Conservation (phyloP, 2,797 vertebrate species). For the Coregonus sp. region DNA sequence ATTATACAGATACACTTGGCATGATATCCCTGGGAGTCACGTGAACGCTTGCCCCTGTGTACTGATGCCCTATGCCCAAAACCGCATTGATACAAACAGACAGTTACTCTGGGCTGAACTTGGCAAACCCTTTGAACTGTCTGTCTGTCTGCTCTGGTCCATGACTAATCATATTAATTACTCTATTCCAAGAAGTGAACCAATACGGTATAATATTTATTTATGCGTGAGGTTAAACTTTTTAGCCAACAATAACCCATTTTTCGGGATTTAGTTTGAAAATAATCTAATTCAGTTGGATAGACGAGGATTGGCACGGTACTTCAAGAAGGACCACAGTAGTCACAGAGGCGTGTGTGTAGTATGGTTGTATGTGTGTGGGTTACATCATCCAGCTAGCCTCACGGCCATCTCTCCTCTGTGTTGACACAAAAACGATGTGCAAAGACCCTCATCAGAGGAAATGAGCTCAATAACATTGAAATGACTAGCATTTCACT, state of each 20-base stretch:
- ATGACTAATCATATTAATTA: background rate
- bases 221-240: background rate
- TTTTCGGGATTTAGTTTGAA: background rate
- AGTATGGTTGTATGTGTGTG: conserved; percentile 64
- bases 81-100: background rate
- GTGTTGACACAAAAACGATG: conserved; percentile 65
- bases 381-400: conserved; percentile 71
- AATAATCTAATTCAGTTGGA: background rate
- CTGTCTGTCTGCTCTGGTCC: background rate
- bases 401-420: conserved; percentile 67
- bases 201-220: background rate
- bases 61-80: background rate
- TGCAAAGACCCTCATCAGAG: conserved; percentile 75
- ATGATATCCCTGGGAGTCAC: background rate
- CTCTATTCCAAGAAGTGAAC: too few relatives aligned
- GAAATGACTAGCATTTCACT: conserved; percentile 73
- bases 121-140: background rate
- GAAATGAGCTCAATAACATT: conserved; percentile 74
- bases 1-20: conserved; percentile 2
- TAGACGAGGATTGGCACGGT: background rate
- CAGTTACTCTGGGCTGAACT: background rate
- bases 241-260: too few relatives aligned
- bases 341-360: conserved; percentile 71
- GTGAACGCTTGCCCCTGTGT: background rate
- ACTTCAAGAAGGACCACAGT: conserved; percentile 5